Evolutionary conservation across 2,797 vertebrate genomes (phyloP).

Genomic region (Enteromius treurensis): DNA sequence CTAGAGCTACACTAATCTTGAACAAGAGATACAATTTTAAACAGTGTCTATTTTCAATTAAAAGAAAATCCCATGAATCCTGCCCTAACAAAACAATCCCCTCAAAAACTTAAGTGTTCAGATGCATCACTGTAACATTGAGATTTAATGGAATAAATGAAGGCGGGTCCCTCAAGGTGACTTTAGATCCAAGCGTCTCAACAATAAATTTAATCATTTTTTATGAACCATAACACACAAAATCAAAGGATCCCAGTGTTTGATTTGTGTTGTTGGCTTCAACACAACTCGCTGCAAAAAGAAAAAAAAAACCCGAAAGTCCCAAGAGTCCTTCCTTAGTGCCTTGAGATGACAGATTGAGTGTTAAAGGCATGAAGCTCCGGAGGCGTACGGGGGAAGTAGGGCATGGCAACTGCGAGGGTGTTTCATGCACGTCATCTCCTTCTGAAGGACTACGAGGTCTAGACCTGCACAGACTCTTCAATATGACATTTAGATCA

Average conservation of each 20-base stretch:
- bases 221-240: neutral
- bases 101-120: neutral
- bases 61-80: neutral
- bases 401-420: constrained; percentile 28
- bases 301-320: neutral
- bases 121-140: no score
- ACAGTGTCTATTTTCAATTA: neutral
- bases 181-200: neutral
- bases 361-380: constrained; percentile 25
- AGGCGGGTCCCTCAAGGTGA: neutral
- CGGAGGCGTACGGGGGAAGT: constrained; percentile 31
- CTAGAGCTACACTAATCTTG: neutral
- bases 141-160: neutral
- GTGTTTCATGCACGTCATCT: constrained; percentile 21
- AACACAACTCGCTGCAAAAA: neutral
- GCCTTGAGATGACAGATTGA: constrained; percentile 38
- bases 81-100: neutral
- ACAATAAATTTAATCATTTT: neutral
- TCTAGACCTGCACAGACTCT: constrained; percentile 18
- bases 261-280: constrained; percentile 3
- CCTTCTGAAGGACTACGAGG: neutral
- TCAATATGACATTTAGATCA: neutral
- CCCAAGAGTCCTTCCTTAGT: constrained; percentile 25
- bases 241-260: constrained; percentile 21
- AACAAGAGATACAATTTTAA: neutral